These are phyloP conservation scores for Microtus richardsoni DNA, from an alignment of 2,113 vertebrate species.

Conservation along the genomic window DNA sequence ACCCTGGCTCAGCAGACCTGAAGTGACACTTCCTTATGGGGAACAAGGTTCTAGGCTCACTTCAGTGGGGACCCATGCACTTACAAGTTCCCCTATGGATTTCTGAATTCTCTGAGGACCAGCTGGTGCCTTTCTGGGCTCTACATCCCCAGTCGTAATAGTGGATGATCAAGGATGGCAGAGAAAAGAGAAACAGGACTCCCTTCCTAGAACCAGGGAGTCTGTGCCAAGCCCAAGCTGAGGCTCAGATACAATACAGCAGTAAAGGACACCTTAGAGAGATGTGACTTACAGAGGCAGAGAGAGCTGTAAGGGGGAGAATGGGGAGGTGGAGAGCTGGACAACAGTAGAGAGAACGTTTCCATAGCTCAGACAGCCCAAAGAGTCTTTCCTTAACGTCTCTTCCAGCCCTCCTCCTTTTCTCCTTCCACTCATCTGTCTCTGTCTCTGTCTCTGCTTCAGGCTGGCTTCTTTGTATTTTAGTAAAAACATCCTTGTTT, in stretches of 20 bases:
- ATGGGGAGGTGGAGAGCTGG: neutral
- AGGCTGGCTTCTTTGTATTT: neutral
- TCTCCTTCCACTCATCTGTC: neutral
- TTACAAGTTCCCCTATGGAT: neutral
- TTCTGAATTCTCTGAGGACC: neutral
- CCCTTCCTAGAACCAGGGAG: neutral
- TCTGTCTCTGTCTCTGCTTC: neutral
- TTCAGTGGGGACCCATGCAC: neutral
- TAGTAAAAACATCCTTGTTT: neutral
- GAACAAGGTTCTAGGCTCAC: neutral
- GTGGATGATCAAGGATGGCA: neutral
- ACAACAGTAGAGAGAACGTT: neutral
- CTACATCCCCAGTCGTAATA: too few relatives aligned
- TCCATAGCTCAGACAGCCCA: neutral
- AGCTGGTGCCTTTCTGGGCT: neutral
- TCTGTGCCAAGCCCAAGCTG: neutral
- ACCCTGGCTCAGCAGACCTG: neutral
- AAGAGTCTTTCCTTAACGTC: too few relatives aligned
- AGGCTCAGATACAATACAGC: neutral
- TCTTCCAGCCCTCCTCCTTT: neutral
- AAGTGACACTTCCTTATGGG: neutral
- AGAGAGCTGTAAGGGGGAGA: too few relatives aligned
- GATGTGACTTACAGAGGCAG: too few relatives aligned
- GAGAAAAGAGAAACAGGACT: neutral
- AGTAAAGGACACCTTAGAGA: neutral